Base-by-base conservation (phyloP, 2,797 vertebrate species). In the Avahi laniger region DNA sequence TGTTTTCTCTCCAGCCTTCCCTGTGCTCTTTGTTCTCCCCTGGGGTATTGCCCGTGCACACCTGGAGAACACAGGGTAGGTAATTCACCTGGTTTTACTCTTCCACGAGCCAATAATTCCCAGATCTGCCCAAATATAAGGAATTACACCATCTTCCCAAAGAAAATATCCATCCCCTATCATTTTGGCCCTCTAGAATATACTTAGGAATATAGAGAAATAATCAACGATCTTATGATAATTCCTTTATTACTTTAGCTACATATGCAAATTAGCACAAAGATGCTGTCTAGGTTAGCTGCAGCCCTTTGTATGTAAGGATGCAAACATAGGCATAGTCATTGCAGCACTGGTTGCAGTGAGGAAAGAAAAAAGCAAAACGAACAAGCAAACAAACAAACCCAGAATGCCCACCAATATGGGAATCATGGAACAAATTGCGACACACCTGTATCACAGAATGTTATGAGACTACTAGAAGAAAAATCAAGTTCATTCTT, bases 21-120 rank as follows among this genome's bases (percentile, higher is more conserved):
- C 98, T 2, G 89, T 98, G 79, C 94, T 99, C 3, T 98, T 98
- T 69, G 98, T 99, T 38, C 97, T 94, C 0, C 98, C 98, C 0
- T 99, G 98, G 98, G 95, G 98, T 79, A 85, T 99, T 33, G 96
- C 97, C 95, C 98, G 98, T 72, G 97, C 98, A 72, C 92, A 97
- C n/a, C 67, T 98, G 96, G 98, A 98, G 95, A 97, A 98, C 86
- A 98, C 95, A 0, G 96, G 97, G 98, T 99, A 98, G 46, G 98
- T 98, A 57, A 20, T 48, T 78, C 38, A 28, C 15, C 41, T 52
- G 67, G 13, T 33, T 59, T 70, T 63, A 43, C 20, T 43, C 59
- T 87, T 61, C 22, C 33, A 0, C 20, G 11, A 88, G 30, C n/a
- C n/a, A 70, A 41, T 17, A 43, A 69, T 63, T 59, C 50, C 69